A percentile compares a stretch with the other conserved stretches of the same genome.
phyloP scores from a whole-genome alignment of 2,113 vertebrate species.

The Peucedramus taeniatus region DNA sequence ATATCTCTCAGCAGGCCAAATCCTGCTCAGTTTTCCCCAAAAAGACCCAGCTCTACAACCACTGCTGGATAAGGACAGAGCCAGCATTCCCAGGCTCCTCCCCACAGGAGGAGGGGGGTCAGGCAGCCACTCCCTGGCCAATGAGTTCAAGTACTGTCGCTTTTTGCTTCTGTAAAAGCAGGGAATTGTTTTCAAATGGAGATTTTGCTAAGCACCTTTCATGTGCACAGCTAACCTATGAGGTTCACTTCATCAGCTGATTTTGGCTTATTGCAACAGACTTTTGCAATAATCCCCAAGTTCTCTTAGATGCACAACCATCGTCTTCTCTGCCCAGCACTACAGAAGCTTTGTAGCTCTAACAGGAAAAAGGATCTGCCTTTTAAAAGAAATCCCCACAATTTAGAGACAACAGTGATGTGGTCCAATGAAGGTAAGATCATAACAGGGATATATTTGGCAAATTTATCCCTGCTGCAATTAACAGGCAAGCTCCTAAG shows the following conservation, averaged over 20 bases:
- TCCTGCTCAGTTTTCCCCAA: not conserved
- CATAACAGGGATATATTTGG: not conserved
- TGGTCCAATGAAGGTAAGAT: not conserved
- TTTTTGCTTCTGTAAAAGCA: not conserved
- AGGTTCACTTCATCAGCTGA: not conserved
- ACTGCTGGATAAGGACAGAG: not conserved
- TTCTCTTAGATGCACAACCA: not conserved
- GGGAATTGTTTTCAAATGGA: not conserved
- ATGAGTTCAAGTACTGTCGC: not conserved
- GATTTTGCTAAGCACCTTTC: not conserved
- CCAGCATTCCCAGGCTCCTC: not conserved
- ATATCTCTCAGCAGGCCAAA: not conserved
- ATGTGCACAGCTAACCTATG: not conserved
- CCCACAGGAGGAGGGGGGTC: accelerated
- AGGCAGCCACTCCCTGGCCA: not conserved
- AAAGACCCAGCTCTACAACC: not conserved
- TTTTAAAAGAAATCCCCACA: not conserved
- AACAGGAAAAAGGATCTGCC: not conserved
- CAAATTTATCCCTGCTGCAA: not conserved
- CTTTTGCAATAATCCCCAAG: not conserved
- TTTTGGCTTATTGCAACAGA: accelerated
- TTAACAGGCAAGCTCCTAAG: not conserved
- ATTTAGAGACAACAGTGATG: not conserved
- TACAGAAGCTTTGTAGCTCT: not conserved
- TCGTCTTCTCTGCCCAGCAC: not conserved